These are phyloP conservation scores for Trachurus trachurus DNA, from an alignment of 2,797 vertebrate genomes.

Conservation along the genomic window DNA sequence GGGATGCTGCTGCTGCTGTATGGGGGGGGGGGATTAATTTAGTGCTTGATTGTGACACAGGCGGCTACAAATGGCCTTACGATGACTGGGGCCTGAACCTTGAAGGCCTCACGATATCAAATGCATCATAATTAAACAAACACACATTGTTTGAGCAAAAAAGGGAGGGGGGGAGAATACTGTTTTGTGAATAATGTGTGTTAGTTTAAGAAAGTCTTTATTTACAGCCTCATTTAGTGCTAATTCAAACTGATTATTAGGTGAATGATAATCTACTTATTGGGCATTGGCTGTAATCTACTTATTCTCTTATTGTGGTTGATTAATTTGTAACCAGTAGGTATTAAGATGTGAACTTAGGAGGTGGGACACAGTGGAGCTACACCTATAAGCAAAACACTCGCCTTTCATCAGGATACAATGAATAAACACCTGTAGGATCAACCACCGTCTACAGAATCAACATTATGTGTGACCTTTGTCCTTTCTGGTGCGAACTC, in stretches of 20 bases:
- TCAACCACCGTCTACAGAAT: background rate
- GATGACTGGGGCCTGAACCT: constrained; percentile 22
- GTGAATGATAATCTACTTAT: constrained; percentile 31
- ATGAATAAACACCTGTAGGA: background rate
- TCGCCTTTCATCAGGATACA: background rate
- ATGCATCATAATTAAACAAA: constrained; percentile 30
- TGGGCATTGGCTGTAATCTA: constrained; percentile 33
- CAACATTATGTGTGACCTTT: background rate
- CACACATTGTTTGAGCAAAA: background rate
- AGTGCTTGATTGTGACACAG: constrained; percentile 9
- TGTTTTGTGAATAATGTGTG: background rate
- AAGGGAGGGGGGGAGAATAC: constrained; percentile 9
- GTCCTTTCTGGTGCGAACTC: background rate
- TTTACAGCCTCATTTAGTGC: constrained; percentile 17
- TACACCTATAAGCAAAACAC: background rate
- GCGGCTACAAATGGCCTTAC: constrained; percentile 19
- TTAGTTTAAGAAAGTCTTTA: constrained; percentile 3
- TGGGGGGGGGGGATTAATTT: background rate
- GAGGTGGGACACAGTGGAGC: background rate
- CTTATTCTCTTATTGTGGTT: constrained; percentile 11
- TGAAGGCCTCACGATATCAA: background rate
- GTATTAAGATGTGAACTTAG: background rate
- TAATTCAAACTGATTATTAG: constrained; percentile 31
- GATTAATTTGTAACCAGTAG: constrained; percentile 8
- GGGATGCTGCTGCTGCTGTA: background rate